These are phyloP conservation scores for Platycheirus rosarum DNA, from an alignment of 2,888 invertebrate species.

Conservation along the genomic window DNA sequence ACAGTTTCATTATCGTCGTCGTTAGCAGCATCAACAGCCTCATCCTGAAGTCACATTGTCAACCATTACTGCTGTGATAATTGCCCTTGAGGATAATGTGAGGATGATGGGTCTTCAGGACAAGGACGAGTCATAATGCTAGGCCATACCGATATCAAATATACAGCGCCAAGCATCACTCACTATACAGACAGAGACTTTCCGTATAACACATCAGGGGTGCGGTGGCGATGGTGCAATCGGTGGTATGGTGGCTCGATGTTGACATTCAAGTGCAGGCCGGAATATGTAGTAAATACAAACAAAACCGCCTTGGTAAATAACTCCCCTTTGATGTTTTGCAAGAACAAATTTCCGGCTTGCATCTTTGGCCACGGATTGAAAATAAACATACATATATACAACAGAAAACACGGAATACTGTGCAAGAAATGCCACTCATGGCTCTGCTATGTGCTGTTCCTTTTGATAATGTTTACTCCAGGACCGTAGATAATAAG, in stretches of 20 bases:
- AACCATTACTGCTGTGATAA: conserved; percentile 66
- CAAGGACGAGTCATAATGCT: conserved; percentile 16
- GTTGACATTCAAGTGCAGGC: conserved; percentile 66
- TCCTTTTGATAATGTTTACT: conserved; percentile 71
- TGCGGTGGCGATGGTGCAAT: neutral
- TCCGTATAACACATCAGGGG: conserved; percentile 41
- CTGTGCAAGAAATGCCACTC: conserved; percentile 28
- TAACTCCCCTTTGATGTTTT: conserved; percentile 15
- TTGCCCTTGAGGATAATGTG: conserved; percentile 66
- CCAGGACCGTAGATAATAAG: conserved; percentile 71
- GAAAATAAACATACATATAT: no score
- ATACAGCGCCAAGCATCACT: neutral
- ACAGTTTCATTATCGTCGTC: conserved; percentile 19
- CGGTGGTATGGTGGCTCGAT: conserved; percentile 43
- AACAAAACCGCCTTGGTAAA: conserved; percentile 54
- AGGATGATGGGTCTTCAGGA: conserved; percentile 44
- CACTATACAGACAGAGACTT: no score
- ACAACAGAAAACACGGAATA: conserved; percentile 1
- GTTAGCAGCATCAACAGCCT: conserved; percentile 19
- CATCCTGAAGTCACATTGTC: conserved; percentile 58
- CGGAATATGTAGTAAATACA: conserved; percentile 56
- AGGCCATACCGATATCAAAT: neutral
- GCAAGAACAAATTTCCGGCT: conserved; percentile 52
- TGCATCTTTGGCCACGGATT: conserved; percentile 33
- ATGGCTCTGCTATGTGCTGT: conserved; percentile 12